A percentile compares a stretch with the other conserved stretches of the same genome.
These are phyloP conservation scores for Uria aalge DNA, from an alignment of 2,113 vertebrate species.

Conservation along the genomic window DNA sequence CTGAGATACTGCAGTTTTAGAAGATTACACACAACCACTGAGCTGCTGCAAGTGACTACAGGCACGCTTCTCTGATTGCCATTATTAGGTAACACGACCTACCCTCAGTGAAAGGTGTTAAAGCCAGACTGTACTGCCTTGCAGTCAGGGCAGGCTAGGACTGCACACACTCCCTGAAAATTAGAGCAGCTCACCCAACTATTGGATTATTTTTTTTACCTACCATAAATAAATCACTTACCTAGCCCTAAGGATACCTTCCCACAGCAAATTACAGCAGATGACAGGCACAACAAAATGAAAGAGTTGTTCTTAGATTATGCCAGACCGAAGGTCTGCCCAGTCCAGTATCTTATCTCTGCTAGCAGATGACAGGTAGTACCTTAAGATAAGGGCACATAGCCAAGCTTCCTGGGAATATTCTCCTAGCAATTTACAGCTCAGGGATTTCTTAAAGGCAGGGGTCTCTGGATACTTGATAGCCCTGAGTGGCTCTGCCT, in stretches of 20 bases:
- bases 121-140: neutral
- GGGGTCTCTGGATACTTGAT: neutral
- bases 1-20: neutral
- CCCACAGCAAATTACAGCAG: neutral
- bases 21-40: neutral
- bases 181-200: neutral
- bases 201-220: neutral
- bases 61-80: neutral
- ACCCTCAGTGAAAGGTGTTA: neutral
- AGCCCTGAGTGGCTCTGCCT: neutral
- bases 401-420: neutral
- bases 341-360: neutral
- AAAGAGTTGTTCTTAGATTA: neutral
- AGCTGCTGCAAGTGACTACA: neutral
- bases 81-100: neutral
- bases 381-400: neutral
- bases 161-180: neutral
- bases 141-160: neutral
- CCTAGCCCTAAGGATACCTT: neutral
- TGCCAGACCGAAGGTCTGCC: neutral
- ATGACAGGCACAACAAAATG: neutral
- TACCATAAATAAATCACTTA: neutral
- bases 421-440: neutral
- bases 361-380: neutral
- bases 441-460: neutral